phyloP scores from a whole-genome alignment of 2,797 vertebrate genomes.

The Artibeus lituratus region DNA sequence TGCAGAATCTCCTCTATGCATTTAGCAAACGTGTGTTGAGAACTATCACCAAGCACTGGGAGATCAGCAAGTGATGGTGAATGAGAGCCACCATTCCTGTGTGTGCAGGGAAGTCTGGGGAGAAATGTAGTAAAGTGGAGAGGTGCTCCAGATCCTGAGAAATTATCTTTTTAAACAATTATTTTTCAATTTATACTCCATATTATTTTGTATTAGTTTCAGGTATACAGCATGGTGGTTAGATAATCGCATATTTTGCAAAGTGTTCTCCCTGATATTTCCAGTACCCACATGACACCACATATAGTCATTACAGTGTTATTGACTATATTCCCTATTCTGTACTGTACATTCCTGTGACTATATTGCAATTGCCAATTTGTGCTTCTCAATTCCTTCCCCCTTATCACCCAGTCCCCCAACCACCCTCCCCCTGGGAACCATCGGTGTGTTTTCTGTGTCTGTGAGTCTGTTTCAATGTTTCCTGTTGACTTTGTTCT shows the following conservation, averaged over 20 bases:
- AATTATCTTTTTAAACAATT: neutral
- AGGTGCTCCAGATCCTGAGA: neutral
- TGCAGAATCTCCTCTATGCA: neutral
- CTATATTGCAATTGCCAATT: neutral
- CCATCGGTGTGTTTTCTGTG: neutral
- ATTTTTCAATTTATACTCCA: neutral
- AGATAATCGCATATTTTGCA: neutral
- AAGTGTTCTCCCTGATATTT: neutral
- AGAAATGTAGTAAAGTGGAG: neutral
- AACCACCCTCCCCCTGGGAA: no score
- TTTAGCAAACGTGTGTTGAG: constrained; percentile 28
- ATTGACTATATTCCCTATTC: neutral
- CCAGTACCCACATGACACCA: neutral
- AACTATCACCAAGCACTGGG: neutral
- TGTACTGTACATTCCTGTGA: neutral
- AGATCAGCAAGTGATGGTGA: neutral
- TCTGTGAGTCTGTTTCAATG: neutral
- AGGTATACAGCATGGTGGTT: neutral
- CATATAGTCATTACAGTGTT: neutral
- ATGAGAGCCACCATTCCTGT: neutral
- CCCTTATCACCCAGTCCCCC: neutral
- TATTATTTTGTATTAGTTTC: neutral
- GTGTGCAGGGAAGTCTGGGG: neutral
- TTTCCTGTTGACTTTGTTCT: neutral
- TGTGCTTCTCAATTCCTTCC: neutral